phyloP scores from a whole-genome alignment of 2,888 invertebrate species.

The Alviniconcha strummeri region DNA sequence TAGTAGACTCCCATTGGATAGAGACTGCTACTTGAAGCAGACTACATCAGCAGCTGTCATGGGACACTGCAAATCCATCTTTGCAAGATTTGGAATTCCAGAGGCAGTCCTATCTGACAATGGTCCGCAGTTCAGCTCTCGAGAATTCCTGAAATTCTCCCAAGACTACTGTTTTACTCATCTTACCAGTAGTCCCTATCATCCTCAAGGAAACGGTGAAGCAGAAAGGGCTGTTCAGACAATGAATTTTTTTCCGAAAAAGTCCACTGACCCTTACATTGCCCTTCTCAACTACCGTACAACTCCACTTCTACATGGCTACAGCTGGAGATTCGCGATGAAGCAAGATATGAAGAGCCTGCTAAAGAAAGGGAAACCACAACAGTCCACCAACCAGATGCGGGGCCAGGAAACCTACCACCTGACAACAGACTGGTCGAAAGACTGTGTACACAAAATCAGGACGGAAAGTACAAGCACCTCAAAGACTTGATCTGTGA shows the following conservation, averaged over 20 bases:
- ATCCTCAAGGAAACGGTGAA: slow-evolving; percentile 7
- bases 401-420: slow-evolving; percentile 6
- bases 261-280: neutral
- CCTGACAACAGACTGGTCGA: neutral
- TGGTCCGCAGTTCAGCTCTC: neutral
- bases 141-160: neutral
- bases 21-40: neutral
- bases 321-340: slow-evolving; percentile 2
- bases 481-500: slow-evolving; percentile 14
- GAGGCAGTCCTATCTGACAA: neutral
- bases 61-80: slow-evolving; percentile 1
- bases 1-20: slow-evolving; percentile 6
- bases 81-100: slow-evolving; percentile 2
- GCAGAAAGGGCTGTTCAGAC: slow-evolving; percentile 8
- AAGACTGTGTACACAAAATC: slow-evolving; percentile 11
- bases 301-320: slow-evolving; percentile 18
- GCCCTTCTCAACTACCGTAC: slow-evolving; percentile 9
- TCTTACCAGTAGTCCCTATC: slow-evolving; percentile 4
- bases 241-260: neutral
- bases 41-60: neutral
- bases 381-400: slow-evolving; percentile 1
- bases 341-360: neutral
- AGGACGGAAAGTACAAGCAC: slow-evolving; percentile 16
- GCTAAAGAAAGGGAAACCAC: neutral
- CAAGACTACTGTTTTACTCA: neutral